Base-by-base conservation (phyloP, 2,797 vertebrate genomes). In the Sebastes umbrosus region DNA sequence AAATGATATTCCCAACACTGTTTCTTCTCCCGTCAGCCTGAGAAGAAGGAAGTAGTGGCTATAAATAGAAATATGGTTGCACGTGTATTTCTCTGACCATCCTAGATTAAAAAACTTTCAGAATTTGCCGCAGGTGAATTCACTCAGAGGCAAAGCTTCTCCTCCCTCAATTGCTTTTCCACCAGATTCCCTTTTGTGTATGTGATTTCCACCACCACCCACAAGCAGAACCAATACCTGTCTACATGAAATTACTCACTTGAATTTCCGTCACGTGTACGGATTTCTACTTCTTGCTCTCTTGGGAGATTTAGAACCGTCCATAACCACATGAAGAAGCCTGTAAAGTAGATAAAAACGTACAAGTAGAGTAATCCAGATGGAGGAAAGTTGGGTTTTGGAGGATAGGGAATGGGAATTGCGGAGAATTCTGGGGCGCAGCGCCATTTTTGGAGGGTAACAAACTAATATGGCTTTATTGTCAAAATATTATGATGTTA, bases 41-140 rank as follows among this genome's bases (percentile, higher is more conserved):
- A 76, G 58, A 70, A 62, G 66, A 77, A 62, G 46, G 64, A 82
- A 43, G 52, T 3, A 63, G 62, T 16, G 16, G 63, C 83, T 78
- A 31, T 69, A 60, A 84, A 88, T 81, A 85, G 79, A 80, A 72
- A 84, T 55, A 59, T 73, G 55, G 83, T 73, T 84, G 54, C 69
- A 52, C 4, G 3, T 83, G 54, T 77, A 69, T 76, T 76, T 68
- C 29, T 31, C 34, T 34, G 58, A 75, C 73, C 29, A 20, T 50
- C 14, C 31, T 27, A 73, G 69, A 80, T 71, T 63, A 64, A 39
- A 54, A 73, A 39, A 70, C 43, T 13, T 32, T n/a, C 2, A 77
- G 31, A 55, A 29, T 57, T 16, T 16, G 67, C 57, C 65, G 50
- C 50, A 11, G 69, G 34, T 69, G 52, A 27, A 65, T 58, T 79